These are phyloP conservation scores for Miichthys miiuy DNA, from an alignment of 2,797 vertebrate species.

Conservation along the genomic window DNA sequence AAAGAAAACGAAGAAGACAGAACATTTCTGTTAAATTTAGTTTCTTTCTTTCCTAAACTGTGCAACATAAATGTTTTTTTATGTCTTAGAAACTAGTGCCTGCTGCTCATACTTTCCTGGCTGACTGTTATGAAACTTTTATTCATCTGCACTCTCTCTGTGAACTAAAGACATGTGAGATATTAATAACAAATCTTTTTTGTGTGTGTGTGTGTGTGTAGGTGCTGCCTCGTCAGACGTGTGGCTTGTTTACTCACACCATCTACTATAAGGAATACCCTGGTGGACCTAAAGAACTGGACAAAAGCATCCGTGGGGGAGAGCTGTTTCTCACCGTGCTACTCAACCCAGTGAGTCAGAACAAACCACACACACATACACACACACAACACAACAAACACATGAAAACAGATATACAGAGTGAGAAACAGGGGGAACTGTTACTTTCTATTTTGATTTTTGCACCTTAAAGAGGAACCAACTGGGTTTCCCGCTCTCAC, in stretches of 20 bases:
- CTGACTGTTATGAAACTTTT: conserved; percentile 5
- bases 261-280: conserved; percentile 99
- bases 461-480: conserved; percentile 51
- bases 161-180: conserved; percentile 9
- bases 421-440: conserved; percentile 29
- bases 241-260: conserved; percentile 97
- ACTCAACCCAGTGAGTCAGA: conserved; percentile 94
- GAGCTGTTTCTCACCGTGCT: conserved; percentile 98
- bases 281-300: conserved; percentile 95
- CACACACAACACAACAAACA: conserved; percentile 22
- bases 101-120: neutral
- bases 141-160: neutral
- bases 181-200: conserved; percentile 12
- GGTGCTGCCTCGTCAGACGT: conserved; percentile 98
- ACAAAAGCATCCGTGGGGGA: conserved; percentile 96
- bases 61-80: neutral
- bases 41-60: neutral
- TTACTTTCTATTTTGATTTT: conserved; percentile 53
- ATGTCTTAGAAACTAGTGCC: neutral
- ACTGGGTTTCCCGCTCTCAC: conserved; percentile 45
- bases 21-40: neutral
- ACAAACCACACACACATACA: conserved; percentile 16
- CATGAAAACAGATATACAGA: conserved; percentile 24
- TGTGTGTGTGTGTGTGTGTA: conserved; percentile 69
- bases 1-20: neutral